These are phyloP conservation scores for Polymixis lichenea DNA, from an alignment of 2,888 invertebrate species.

Conservation along the genomic window DNA sequence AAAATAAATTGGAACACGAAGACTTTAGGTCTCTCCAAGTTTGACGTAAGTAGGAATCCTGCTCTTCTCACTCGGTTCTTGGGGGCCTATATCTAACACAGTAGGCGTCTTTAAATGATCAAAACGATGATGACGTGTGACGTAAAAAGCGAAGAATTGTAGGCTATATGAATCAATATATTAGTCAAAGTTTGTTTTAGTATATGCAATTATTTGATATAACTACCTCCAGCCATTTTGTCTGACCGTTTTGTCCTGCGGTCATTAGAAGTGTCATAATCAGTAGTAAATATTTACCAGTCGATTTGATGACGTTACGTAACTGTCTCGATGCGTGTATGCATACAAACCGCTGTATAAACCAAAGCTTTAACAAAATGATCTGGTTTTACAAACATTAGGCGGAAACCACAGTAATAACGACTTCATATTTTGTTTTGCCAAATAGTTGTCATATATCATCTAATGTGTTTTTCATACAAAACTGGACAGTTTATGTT, in stretches of 20 bases:
- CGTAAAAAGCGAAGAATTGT: neutral
- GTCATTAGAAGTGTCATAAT: neutral
- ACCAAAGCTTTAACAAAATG: conserved; percentile 25
- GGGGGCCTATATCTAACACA: no score
- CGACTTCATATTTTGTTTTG: conserved; percentile 40
- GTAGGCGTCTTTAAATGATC: no score
- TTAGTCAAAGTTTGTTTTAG: neutral
- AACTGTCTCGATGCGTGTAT: conserved; percentile 14
- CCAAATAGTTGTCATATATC: conserved; percentile 34
- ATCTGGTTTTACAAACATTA: conserved; percentile 49
- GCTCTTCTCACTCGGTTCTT: no score
- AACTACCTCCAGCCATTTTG: no score
- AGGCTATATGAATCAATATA: neutral
- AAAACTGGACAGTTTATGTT: conserved; percentile 43
- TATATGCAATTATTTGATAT: neutral
- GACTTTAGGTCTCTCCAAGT: neutral
- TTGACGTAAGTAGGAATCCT: neutral
- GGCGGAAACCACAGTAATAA: conserved; percentile 42
- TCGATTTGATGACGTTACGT: neutral
- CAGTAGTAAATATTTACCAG: conserved; percentile 14
- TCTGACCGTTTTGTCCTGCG: neutral
- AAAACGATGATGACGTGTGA: no score
- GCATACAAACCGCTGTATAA: conserved; percentile 8
- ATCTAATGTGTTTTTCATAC: conserved; percentile 36
- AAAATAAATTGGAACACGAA: neutral